These are phyloP conservation scores for Sminthurides bifidus DNA, from an alignment of 1,140 invertebrate species.

Conservation along the genomic window DNA sequence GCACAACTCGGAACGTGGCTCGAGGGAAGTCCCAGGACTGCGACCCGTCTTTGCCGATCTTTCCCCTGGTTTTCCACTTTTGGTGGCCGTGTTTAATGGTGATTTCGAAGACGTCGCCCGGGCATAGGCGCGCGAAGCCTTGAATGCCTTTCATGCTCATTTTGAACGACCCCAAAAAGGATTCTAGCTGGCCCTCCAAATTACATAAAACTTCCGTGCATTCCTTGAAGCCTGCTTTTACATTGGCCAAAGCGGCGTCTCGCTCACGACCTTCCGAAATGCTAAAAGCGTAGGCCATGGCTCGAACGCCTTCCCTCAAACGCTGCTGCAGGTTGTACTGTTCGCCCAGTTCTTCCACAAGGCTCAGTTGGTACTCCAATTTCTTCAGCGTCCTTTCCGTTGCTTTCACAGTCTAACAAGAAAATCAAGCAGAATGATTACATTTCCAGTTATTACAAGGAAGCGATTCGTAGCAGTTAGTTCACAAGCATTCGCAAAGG, in stretches of 20 bases:
- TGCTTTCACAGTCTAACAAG: slow-evolving; percentile 2
- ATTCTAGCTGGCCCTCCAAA: slow-evolving; percentile 44
- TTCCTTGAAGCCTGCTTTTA: slow-evolving; percentile 44
- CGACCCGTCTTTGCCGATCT: slow-evolving; percentile 42
- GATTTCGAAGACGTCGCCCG: slow-evolving; percentile 52
- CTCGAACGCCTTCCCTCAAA: slow-evolving; percentile 41
- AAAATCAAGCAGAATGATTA: too few species aligned
- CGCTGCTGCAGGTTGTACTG: slow-evolving; percentile 42
- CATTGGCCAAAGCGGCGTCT: slow-evolving; percentile 41
- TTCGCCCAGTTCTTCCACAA: slow-evolving; percentile 44
- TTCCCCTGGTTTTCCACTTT: slow-evolving; percentile 49
- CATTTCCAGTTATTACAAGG: too few species aligned
- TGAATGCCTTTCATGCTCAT: slow-evolving; percentile 48
- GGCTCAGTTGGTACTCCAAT: slow-evolving; percentile 43
- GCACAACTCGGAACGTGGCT: slow-evolving; percentile 41
- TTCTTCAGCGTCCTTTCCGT: slow-evolving; percentile 36
- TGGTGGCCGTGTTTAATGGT: slow-evolving; percentile 47
- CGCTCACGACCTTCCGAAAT: slow-evolving; percentile 39
- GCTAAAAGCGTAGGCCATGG: slow-evolving; percentile 42
- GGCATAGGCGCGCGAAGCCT: slow-evolving; percentile 49
- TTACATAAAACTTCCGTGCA: slow-evolving; percentile 44
- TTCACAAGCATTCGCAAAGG: too few species aligned
- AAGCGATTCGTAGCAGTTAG: too few species aligned
- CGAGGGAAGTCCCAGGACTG: slow-evolving; percentile 46
- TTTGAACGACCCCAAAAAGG: slow-evolving; percentile 43